Conservation (phyloP, 64 coral and sea anemone genomes). For the Acropora yongei region DNA sequence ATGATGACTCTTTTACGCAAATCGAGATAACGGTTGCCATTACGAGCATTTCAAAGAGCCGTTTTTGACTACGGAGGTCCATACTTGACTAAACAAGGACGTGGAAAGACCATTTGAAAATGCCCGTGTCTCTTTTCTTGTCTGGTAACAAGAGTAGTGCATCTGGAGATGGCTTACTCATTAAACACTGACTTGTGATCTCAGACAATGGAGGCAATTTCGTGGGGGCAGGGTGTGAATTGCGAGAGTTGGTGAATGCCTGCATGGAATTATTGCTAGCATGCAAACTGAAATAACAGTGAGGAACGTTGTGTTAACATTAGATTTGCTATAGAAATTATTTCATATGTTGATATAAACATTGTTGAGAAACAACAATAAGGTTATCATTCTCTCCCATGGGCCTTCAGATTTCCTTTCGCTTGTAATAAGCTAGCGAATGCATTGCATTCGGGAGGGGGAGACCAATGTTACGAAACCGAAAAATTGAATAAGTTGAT, state of each 20-base stretch:
- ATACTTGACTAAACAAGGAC: conserved; percentile 37
- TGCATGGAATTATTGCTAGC: too few relatives aligned
- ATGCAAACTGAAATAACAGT: too few relatives aligned
- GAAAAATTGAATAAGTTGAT: too few relatives aligned
- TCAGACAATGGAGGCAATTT: conserved; percentile 44
- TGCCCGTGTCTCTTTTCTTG: conserved; percentile 58
- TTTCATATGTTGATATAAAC: too few relatives aligned
- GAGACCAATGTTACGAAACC: too few relatives aligned
- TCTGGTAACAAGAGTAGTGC: conserved; percentile 37
- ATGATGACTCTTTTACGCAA: conserved; percentile 43
- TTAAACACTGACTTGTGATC: conserved; percentile 22
- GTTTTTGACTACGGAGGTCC: conserved; percentile 38
- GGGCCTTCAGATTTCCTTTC: too few relatives aligned
- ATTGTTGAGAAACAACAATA: too few relatives aligned
- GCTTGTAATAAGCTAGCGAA: too few relatives aligned
- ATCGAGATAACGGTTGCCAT: not conserved
- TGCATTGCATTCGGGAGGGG: too few relatives aligned
- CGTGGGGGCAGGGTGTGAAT: conserved; percentile 35
- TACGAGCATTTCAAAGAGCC: not conserved
- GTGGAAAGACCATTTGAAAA: conserved; percentile 4
- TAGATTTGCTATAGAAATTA: too few relatives aligned
- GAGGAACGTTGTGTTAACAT: too few relatives aligned
- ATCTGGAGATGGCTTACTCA: conserved; percentile 43
- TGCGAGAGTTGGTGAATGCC: conserved; percentile 29
- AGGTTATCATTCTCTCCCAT: too few relatives aligned